Percentiles rank a stretch among this genome's conserved stretches.
Evolutionary conservation across 1,140 invertebrate genomes (phyloP).

Genomic region (Hylyphantes graminicola): DNA sequence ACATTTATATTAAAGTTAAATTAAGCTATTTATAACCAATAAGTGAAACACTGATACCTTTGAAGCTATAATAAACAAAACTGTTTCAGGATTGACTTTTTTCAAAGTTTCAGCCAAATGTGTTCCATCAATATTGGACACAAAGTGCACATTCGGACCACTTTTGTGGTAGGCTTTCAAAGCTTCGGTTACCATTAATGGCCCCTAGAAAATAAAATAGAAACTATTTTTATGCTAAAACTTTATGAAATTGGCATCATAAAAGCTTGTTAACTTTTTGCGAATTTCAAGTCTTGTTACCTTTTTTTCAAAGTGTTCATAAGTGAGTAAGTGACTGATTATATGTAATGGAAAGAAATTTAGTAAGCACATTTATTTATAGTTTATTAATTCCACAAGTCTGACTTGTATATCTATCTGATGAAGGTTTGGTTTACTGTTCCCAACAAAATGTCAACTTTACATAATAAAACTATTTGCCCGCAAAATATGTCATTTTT

Average conservation of each 20-base stretch:
- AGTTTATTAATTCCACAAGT: no score
- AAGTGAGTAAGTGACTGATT: no score
- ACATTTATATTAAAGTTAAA: not conserved
- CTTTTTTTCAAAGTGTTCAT: no score
- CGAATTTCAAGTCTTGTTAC: no score
- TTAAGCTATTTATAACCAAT: not conserved
- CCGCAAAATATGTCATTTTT: no score
- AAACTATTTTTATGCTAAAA: not conserved
- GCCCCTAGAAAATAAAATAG: conserved; percentile 75
- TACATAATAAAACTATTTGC: no score
- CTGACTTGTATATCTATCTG: no score
- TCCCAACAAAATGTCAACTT: no score
- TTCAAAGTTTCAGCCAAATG: conserved; percentile 95
- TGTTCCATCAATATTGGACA: conserved; percentile 99
- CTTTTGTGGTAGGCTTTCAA: conserved; percentile 82
- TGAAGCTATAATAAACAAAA: conserved; percentile 97
- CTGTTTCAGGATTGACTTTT: conserved; percentile 90
- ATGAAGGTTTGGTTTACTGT: no score
- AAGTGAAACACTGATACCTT: conserved; percentile 73
- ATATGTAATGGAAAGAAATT: no score
- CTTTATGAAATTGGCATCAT: no score
- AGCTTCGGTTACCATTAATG: conserved; percentile 98
- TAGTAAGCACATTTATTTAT: no score
- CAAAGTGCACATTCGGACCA: conserved; percentile 94
- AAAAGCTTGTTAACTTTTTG: not conserved